phyloP scores from a whole-genome alignment of 1,140 invertebrate genomes.

The Pemphigus obesinymphae region DNA sequence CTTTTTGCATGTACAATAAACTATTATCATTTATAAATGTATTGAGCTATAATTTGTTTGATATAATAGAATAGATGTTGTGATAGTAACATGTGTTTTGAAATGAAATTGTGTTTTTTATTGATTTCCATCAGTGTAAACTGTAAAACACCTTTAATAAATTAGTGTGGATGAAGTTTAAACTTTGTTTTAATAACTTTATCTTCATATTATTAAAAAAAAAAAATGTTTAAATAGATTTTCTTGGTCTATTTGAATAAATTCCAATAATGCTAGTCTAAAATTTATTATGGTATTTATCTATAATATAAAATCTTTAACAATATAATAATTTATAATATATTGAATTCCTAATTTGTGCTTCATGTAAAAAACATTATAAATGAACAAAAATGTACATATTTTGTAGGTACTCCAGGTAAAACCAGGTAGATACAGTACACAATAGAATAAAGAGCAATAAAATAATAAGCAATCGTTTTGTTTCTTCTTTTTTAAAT shows the following conservation, averaged over 20 bases:
- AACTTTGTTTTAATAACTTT: no score
- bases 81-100: neutral
- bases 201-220: no score
- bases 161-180: neutral
- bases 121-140: neutral
- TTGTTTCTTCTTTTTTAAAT: neutral
- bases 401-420: no score
- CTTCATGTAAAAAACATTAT: neutral
- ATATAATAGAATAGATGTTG: neutral
- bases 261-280: no score
- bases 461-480: neutral
- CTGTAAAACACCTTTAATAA: neutral
- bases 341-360: neutral
- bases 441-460: neutral
- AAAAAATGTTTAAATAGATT: no score
- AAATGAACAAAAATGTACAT: no score
- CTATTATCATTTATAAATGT: neutral
- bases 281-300: no score
- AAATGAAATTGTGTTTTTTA: neutral
- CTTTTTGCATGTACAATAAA: neutral
- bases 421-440: neutral
- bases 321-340: neutral
- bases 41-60: neutral
- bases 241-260: no score
- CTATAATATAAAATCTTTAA: no score